phyloP scores from a whole-genome alignment of 2,888 invertebrate species.

The Trichopria drosophilae region DNA sequence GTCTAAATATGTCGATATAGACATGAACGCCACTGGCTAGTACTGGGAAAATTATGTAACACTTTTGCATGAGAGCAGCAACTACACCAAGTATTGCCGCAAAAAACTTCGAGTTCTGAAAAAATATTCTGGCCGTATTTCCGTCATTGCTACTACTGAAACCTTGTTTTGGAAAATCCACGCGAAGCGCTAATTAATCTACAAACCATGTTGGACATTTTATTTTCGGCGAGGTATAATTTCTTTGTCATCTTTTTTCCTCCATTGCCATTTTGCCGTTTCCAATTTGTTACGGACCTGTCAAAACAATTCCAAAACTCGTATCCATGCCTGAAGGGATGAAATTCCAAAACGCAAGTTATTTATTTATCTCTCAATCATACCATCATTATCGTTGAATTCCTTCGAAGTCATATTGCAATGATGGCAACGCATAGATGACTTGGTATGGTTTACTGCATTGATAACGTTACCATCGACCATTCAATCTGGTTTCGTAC shows the following conservation, averaged over 20 bases:
- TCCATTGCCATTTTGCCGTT: no score
- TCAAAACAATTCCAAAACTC: slow-evolving; percentile 45
- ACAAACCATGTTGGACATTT: slow-evolving; percentile 30
- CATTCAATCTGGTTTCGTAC: slow-evolving; percentile 15
- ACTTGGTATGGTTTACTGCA: slow-evolving; percentile 27
- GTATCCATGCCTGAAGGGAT: no score
- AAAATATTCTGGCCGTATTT: slow-evolving; percentile 21
- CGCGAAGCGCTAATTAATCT: no score
- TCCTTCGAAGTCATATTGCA: slow-evolving; percentile 34
- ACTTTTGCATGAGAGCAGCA: slow-evolving; percentile 28
- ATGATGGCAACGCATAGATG: slow-evolving; percentile 29
- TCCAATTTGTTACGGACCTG: slow-evolving; percentile 45
- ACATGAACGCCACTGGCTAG: slow-evolving; percentile 26
- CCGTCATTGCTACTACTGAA: no score
- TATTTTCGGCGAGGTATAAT: slow-evolving; percentile 26
- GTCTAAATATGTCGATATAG: slow-evolving; percentile 25
- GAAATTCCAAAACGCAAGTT: no score
- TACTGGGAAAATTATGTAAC: slow-evolving; percentile 30
- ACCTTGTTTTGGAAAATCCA: no score
- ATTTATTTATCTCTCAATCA: no score
- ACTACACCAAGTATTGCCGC: slow-evolving; percentile 31
- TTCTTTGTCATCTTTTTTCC: slow-evolving; percentile 35
- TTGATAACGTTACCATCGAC: slow-evolving; percentile 34
- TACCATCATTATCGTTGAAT: no score
- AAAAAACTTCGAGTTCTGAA: slow-evolving; percentile 19